A percentile compares a stretch with the other conserved stretches of the same genome.
Conservation (phyloP, 2,113 vertebrate species). For the Anseranas semipalmata region DNA sequence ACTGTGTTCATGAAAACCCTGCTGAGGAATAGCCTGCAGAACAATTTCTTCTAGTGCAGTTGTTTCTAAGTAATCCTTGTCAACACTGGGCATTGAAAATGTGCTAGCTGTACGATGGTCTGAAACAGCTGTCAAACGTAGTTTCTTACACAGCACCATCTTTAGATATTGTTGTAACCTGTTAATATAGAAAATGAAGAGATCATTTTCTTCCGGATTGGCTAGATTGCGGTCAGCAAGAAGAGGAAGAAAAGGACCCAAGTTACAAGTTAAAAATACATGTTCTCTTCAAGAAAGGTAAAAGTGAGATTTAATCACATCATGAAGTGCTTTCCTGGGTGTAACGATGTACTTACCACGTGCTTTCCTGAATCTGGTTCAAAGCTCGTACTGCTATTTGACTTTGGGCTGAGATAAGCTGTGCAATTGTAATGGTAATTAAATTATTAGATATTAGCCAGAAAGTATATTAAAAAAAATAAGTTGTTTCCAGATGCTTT, state of each 20-base stretch:
- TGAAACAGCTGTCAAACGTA: constrained; percentile 51
- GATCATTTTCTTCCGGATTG: neutral
- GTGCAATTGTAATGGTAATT: neutral
- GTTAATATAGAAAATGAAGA: neutral
- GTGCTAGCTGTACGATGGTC: neutral
- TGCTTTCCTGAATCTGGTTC: neutral
- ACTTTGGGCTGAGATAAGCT: neutral
- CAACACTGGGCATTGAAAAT: constrained; percentile 6
- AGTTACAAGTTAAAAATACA: neutral
- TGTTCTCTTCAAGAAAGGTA: neutral
- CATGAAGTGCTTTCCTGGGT: neutral
- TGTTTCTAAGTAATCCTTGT: constrained; percentile 48
- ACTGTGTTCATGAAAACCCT: constrained; percentile 15
- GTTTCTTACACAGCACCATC: constrained; percentile 23
- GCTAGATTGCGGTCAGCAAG: neutral
- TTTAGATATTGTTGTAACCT: neutral
- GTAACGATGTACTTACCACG: neutral
- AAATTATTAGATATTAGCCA: neutral
- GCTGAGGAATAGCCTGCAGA: constrained; percentile 44
- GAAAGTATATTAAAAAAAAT: neutral
- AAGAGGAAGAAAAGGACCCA: neutral
- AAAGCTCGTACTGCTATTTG: neutral
- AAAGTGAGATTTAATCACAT: neutral
- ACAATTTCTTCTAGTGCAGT: constrained; percentile 34
- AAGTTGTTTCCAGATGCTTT: neutral